Evolutionary conservation across 2,888 invertebrate genomes (phyloP), one percentile per base, ranked within the genome.

Genomic region (Xylocampa areola): DNA sequence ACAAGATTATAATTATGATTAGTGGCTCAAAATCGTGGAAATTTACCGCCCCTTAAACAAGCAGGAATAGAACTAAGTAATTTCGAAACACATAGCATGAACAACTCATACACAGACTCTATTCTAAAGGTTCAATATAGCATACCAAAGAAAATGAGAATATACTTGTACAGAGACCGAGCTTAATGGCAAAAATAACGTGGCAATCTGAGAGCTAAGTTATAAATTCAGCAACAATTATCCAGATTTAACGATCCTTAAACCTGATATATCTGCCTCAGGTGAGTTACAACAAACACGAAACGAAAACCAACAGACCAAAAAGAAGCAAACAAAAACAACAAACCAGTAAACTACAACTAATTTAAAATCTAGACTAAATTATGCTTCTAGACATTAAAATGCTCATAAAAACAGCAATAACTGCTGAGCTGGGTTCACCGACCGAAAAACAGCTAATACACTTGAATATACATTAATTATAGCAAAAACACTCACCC

Each of bases 401-500:
- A 74, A 35, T 35, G 23, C 17, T 41, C 23, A 47, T 68, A 68
- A 65, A 71, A 72, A 68, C 44, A 4, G 32, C 41, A 49, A 61
- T 54, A 60, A 63, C 58, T 59, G 51, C 57, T 60, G 37, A 55
- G n/a, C 44, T 29, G 48, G 27, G 76, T 66, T 73, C 69, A 49
- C 25, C 60, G 66, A 60, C 76, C 76, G 63, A 53, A 59, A 68
- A 59, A 47, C 41, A 23, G 51, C 33, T 53, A 60, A 68, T 35
- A 43, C 36, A 44, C 55, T 33, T 43, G 35, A 57, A 48, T 14
- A 36, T 37, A 43, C 65, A 68, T 61, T 61, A 63, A 68, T 72
- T 68, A 62, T 17, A 50, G 43, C 59, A 61, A 68, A 71, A 68
- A 59, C 23, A 27, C 30, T 63, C 54, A 25, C 29, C 54, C 37